A percentile compares a stretch with the other conserved stretches of the same genome.
These are phyloP conservation scores for Empis livida DNA, from an alignment of 2,888 invertebrate genomes.

Conservation along the genomic window DNA sequence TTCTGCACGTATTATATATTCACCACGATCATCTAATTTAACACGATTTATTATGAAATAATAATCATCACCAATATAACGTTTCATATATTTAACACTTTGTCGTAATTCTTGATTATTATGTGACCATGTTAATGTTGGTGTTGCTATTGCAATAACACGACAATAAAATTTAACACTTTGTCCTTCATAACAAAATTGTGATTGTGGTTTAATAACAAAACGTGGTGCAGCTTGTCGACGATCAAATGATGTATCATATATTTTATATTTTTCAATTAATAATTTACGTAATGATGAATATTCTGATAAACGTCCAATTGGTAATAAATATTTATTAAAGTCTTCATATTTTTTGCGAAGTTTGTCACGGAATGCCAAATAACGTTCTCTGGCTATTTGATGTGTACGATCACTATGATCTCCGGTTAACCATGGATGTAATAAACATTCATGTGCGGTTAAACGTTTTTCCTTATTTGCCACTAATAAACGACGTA, in stretches of 20 bases:
- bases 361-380: constrained; percentile 76
- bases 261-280: constrained; percentile 92
- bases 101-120: constrained; percentile 88
- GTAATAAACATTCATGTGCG: constrained; percentile 91
- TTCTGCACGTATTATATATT: constrained; percentile 92
- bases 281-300: constrained; percentile 90
- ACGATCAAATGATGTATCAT: constrained; percentile 92
- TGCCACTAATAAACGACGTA: constrained; percentile 76
- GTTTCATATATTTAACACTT: constrained; percentile 98
- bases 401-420: constrained; percentile 58
- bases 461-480: constrained; percentile 98
- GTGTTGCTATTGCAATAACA: constrained; percentile 86
- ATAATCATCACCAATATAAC: constrained; percentile 91
- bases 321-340: constrained; percentile 78
- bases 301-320: constrained; percentile 95
- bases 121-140: constrained; percentile 91
- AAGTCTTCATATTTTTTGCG: constrained; percentile 69
- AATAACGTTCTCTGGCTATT: constrained; percentile 76
- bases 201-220: constrained; percentile 90
- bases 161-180: constrained; percentile 95
- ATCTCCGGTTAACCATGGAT: constrained; percentile 89
- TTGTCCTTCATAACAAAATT: constrained; percentile 94
- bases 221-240: constrained; percentile 97
- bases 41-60: constrained; percentile 95
- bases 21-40: constrained; percentile 90